Base-by-base conservation (phyloP, 2,888 invertebrate species). In the Caenorhabditis zanzibari region DNA sequence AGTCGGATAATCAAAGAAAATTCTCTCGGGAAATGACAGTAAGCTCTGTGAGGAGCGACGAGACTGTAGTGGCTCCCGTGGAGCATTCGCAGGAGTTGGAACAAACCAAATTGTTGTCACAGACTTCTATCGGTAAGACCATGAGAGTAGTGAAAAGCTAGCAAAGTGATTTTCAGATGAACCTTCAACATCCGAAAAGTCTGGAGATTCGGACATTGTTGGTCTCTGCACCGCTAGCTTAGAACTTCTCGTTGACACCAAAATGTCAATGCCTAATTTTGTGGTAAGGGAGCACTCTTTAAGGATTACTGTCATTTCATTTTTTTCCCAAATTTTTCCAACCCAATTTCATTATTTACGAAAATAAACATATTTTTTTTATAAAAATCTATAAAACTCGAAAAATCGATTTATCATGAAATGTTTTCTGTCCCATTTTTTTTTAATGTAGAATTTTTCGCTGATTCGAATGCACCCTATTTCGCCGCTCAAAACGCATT, bases 181-280 rank as follows among this genome's bases (percentile, higher is more conserved):
- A 38, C 54, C 56, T 9, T 35, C 56, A 0, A 9, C 63, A 1
- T 49, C 69, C 0, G 82, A 83, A 54, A 66, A 26, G 24, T 75
- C 74, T 19, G 74, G 63, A 44, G 82, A 83, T 49, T 83, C 82
- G 0, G 87, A 87, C 41, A 72, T 86, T 12, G 61, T 72, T n/a
- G 71, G 83, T 38, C 22, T 87, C 28, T 80, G 80, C 64, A 81
- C 84, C 9, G 81, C 82, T n/a, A 86, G 86, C 64, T 61, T 88
- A 19, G 88, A 88, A 63, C 64, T 88, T 12, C 52, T 87, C 5
- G 71, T 84, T 1, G 63, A 81, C 26, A 87, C 88, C 6, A 58
- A 80, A 12, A 38, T 32, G 19, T 47, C 56, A 9, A 82, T 84
- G 79, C 88, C 88, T 0, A 77, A 86, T 74, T 63, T 74, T 12